Evolutionary conservation across 2,113 vertebrate genomes (phyloP).

Genomic region (Poeciliopsis occidentalis): DNA sequence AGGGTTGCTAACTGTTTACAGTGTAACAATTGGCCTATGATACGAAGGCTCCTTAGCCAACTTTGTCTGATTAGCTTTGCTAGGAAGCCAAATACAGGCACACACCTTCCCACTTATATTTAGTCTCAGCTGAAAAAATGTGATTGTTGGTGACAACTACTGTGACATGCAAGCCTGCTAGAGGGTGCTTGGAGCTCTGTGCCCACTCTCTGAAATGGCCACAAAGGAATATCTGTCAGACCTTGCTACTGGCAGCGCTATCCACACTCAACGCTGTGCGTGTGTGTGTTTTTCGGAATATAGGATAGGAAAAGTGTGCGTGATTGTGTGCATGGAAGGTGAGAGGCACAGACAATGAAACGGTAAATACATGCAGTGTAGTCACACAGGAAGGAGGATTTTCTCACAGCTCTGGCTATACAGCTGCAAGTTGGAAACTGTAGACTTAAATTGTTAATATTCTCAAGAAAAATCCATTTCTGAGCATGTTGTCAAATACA

Average conservation of each 20-base stretch:
- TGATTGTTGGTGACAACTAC: constrained; percentile 65
- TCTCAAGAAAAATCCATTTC: constrained; percentile 7
- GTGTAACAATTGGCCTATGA: background rate
- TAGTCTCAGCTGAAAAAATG: constrained; percentile 38
- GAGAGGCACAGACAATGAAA: constrained; percentile 37
- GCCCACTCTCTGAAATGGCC: constrained; percentile 69
- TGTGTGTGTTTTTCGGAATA: constrained; percentile 36
- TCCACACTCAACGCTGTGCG: constrained; percentile 44
- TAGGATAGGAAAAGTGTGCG: constrained; percentile 35
- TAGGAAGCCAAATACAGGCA: constrained; percentile 21
- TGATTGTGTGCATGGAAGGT: constrained; percentile 16
- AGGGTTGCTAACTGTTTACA: background rate
- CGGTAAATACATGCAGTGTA: constrained; percentile 26
- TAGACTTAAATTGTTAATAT: constrained; percentile 13
- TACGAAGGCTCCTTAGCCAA: constrained; percentile 22
- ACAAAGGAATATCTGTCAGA: constrained; percentile 78
- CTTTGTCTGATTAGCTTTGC: constrained; percentile 28
- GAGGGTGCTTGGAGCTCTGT: constrained; percentile 72
- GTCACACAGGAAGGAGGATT: constrained; percentile 36
- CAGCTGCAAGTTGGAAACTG: constrained; percentile 37
- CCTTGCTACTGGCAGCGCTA: constrained; percentile 64
- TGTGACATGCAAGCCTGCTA: constrained; percentile 61
- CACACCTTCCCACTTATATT: constrained; percentile 34
- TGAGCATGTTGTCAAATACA: background rate
- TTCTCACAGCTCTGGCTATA: constrained; percentile 16